Evolutionary conservation across 1,140 invertebrate genomes (phyloP).

Genomic region (Neodiprion virginianus): DNA sequence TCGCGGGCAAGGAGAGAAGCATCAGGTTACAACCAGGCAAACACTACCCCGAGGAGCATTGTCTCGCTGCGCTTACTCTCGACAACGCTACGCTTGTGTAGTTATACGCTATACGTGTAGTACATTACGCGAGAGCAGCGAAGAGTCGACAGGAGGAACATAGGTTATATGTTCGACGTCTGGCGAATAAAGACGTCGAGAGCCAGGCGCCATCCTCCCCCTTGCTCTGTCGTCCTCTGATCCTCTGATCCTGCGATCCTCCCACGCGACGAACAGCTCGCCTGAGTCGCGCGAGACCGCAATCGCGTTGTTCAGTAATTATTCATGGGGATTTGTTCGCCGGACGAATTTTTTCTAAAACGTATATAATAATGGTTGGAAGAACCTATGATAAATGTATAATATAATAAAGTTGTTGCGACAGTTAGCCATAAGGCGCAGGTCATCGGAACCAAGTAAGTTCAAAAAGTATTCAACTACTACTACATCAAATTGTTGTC

Average conservation of each 20-base stretch:
- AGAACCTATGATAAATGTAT: too few relatives aligned
- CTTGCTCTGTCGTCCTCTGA: background rate
- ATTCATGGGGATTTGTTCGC: background rate
- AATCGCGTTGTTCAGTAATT: background rate
- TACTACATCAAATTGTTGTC: too few relatives aligned
- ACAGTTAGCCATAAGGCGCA: too few relatives aligned
- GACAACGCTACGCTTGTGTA: background rate
- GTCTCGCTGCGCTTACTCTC: background rate
- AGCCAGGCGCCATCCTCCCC: slow-evolving; percentile 36
- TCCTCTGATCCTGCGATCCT: background rate
- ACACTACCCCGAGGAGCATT: background rate
- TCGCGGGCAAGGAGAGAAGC: background rate
- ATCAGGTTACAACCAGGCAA: background rate
- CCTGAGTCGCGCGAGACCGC: background rate
- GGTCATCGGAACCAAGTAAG: too few relatives aligned
- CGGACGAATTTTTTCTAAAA: background rate
- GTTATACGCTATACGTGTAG: background rate
- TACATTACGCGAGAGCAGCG: too few relatives aligned
- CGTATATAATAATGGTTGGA: background rate
- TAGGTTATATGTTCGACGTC: slow-evolving; percentile 43
- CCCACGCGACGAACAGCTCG: background rate
- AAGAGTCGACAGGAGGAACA: slow-evolving; percentile 35
- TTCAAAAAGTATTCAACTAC: too few relatives aligned
- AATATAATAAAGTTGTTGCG: too few relatives aligned
- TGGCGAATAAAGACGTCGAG: slow-evolving; percentile 40